These are phyloP conservation scores for Saccostrea echinata DNA, from an alignment of 1,140 invertebrate species.

Conservation along the genomic window DNA sequence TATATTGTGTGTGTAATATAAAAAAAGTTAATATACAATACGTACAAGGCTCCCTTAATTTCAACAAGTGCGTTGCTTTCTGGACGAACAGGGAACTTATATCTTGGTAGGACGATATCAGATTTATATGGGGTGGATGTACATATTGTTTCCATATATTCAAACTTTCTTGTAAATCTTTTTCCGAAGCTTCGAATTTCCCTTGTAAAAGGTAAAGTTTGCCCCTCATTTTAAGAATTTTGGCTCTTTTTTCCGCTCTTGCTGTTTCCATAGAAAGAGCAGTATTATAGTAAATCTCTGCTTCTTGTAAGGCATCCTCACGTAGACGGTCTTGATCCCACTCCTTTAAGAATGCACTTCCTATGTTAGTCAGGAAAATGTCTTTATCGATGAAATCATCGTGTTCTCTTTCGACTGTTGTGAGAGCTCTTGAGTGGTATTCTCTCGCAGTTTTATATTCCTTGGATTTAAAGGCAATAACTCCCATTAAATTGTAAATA, in stretches of 20 bases:
- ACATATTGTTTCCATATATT: background rate
- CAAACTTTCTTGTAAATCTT: background rate
- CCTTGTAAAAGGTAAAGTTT: background rate
- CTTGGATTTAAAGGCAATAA: background rate
- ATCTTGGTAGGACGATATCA: background rate
- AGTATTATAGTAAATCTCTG: background rate
- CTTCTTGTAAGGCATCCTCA: background rate
- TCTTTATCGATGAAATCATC: background rate
- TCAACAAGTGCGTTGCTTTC: background rate
- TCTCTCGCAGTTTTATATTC: background rate
- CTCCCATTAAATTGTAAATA: background rate
- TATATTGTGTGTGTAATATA: too few relatives aligned
- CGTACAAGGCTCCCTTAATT: background rate
- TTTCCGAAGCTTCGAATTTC: background rate
- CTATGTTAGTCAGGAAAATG: background rate
- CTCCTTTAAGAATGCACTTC: background rate
- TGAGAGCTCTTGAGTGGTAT: background rate
- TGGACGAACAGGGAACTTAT: background rate
- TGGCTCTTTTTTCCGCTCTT: background rate
- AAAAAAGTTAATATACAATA: too few relatives aligned
- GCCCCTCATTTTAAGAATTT: background rate
- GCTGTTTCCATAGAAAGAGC: background rate
- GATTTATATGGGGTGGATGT: background rate
- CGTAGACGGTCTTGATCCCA: background rate
- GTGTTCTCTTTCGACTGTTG: background rate